Base-by-base conservation (phyloP, 23 tunicate genomes). In the Trididemnum clinides region DNA sequence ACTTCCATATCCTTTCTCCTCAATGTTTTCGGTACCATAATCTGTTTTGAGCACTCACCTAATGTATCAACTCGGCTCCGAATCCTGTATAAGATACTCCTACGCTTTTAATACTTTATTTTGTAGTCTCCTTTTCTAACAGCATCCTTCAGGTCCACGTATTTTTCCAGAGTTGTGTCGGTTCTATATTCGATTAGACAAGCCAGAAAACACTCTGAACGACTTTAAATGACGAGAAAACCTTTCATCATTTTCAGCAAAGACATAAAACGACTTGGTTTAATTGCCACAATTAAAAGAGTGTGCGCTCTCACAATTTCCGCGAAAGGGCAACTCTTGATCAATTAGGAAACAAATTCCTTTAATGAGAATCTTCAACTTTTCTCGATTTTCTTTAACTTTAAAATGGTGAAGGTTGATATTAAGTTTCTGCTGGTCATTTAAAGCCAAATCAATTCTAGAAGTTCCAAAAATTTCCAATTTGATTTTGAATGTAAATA, bases 221-320 rank as follows among this genome's bases (percentile, higher is more conserved):
- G 76, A 6, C 76, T 69, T 38, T n/a, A 69, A 69, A 69, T 69
- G 76, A 29, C 76, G 76, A 69, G 76, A 69, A 69, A 69, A 4
- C 30, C 76, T 69, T 69, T 69, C 76, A 69, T 69, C 76, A 31
- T 69, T 69, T 69, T 69, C 38, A 69, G 76, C 76, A 69, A 69
- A 69, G 30, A 21, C 38, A 21, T 69, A 28, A 30, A 69, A 28
- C 4, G 30, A 21, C 30, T 69, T 12, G 18, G 5, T 38, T 10
- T 28, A 69, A 69, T 69, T 69, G 37, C 76, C 37, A 31, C 38
- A 7, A 69, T 69, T 28, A 32, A 32, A 69, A 15, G 38, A 69
- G 76, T 15, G 28, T 21, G 54, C 54, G 15, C 54, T 44, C 54
- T 44, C 15, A 44, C 15, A 10, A 44, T 44, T 44, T 44, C 54